Conservation (phyloP, 2,113 vertebrate species). For the Xerus inauris region DNA sequence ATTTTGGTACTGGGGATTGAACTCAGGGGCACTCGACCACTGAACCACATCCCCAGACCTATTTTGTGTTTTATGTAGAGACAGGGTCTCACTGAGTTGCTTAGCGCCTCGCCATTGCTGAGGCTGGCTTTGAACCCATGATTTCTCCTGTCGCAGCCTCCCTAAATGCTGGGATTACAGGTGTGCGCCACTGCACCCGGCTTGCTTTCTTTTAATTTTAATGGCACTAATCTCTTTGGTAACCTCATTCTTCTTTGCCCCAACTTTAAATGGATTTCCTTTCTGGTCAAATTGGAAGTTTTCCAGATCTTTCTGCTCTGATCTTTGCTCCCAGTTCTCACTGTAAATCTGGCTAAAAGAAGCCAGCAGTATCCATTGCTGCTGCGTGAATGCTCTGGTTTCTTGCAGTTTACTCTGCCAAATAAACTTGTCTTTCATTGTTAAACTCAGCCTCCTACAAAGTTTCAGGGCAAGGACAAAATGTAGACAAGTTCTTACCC, state of each 20-base stretch:
- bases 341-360: neutral
- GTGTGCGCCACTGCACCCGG: no score
- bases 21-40: no score
- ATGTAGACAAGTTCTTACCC: neutral
- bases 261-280: neutral
- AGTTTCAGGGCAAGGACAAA: neutral
- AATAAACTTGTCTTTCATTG: neutral
- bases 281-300: neutral
- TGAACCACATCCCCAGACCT: no score
- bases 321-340: neutral
- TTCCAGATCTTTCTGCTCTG: neutral
- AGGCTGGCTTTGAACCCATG: no score
- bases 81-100: no score
- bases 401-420: neutral
- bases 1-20: no score
- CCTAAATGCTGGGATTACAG: no score
- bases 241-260: neutral
- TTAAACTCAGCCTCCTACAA: neutral
- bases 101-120: no score
- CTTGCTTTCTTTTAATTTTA: no score
- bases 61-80: no score
- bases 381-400: neutral
- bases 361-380: neutral
- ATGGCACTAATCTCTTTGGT: neutral
- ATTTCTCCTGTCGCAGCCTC: no score